Evolutionary conservation across 1,140 invertebrate genomes (phyloP).

Genomic region (Andricus grossulariae): DNA sequence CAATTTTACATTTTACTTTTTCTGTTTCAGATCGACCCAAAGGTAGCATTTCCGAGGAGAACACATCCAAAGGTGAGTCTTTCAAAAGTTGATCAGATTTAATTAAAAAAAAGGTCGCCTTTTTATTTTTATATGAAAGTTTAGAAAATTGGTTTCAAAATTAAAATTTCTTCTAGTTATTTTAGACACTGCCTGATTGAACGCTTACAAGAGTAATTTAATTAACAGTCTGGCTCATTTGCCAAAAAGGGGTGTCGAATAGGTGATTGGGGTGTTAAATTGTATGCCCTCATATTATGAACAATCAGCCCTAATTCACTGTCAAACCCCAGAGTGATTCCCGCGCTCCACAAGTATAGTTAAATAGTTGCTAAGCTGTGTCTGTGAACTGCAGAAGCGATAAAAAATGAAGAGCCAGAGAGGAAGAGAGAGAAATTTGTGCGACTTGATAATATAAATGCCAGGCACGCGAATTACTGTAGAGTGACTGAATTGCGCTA

Average conservation of each 20-base stretch:
- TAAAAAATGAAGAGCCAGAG: constrained; percentile 39
- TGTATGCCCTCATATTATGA: constrained; percentile 58
- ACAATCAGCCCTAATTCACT: constrained; percentile 65
- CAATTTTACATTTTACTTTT: constrained; percentile 46
- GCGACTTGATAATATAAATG: constrained; percentile 71
- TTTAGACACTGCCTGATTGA: too few relatives aligned
- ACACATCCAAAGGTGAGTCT: constrained; percentile 97
- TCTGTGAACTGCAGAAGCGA: constrained; percentile 14
- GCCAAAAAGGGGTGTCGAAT: too few relatives aligned
- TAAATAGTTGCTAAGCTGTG: not conserved
- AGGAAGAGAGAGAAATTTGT: constrained; percentile 60
- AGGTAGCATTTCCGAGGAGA: constrained; percentile 99
- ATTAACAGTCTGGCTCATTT: too few relatives aligned
- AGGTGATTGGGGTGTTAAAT: not conserved
- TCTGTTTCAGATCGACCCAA: constrained; percentile 97
- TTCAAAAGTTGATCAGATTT: constrained; percentile 21
- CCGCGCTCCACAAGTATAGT: constrained; percentile 35
- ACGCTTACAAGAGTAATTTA: too few relatives aligned
- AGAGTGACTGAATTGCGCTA: constrained; percentile 71
- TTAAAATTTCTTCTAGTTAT: too few relatives aligned
- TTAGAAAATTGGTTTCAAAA: too few relatives aligned
- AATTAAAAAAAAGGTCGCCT: too few relatives aligned
- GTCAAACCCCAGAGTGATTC: constrained; percentile 65
- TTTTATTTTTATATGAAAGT: too few relatives aligned
- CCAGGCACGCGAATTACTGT: constrained; percentile 65